Base-by-base conservation (phyloP, 2,888 invertebrate genomes). In the Lasioglossum pauxillum region DNA sequence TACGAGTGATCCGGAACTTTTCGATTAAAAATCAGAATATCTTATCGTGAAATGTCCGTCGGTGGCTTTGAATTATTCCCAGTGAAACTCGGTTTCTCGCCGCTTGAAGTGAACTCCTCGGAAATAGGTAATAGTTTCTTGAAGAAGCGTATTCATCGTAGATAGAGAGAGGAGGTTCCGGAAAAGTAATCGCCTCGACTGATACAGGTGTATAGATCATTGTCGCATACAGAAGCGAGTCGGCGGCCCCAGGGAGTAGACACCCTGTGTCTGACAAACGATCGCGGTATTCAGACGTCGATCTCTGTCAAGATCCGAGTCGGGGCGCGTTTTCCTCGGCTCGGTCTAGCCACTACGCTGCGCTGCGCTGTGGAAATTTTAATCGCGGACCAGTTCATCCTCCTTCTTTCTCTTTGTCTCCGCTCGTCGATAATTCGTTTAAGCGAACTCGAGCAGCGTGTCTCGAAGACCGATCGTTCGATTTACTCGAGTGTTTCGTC, bases 201-300 rank as follows among this genome's bases (percentile, higher is more conserved):
- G 86, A 88, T 88, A 88, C 86, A 86, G 80, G 78, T 72, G 86
- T 86, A 80, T 87, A 72, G 77, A 49, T 46, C 75, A 79, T 75
- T 64, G 64, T 64, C 64, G 64, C 64, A 75, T 80, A 85, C 69
- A 82, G 46, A 44, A 64, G 35, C 44, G 14, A 86, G 74, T 78
- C 84, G 73, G 64, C 73, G 38, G 38, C 72, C 76, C 73, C 27
- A 41, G 72, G 74, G 85, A 90, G 79, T 74, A 80, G 69, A 77
- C 78, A 41, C 64, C 80, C 76, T 72, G 78, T 75, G 64, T 35
- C 83, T 82, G 84, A 89, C 83, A 83, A 89, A 90, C 89, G 82
- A 75, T 75, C 71, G 31, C 35, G 74, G 72, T 71, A 67, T 75
- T 83, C 72, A 35, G 75, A 81, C 72, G 83, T 84, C 81, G 80